Base-by-base conservation (phyloP, 2,888 invertebrate species). In the Resseliella maxima region DNA sequence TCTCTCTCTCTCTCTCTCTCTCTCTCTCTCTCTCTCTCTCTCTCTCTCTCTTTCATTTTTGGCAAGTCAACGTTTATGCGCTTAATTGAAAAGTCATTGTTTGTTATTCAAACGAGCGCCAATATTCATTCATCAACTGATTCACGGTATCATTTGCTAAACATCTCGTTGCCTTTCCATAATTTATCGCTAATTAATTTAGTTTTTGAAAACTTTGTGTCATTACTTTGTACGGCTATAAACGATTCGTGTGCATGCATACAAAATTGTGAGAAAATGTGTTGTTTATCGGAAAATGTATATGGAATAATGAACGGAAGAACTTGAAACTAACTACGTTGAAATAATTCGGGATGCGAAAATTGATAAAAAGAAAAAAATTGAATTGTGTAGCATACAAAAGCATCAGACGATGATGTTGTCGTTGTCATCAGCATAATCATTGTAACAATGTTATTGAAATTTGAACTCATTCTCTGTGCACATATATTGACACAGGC, bases 121-220 rank as follows among this genome's bases (percentile, higher is more conserved):
- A 18, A 2, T 59, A 24, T 24, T 59, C 24, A 59, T 31, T 72
- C 15, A 31, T 72, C 72, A 15, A 72, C 31, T 72, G 46, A 35
- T 18, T 72, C 24, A 72, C 72, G 10, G 8, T 72, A 72, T 72
- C 72, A 72, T n/a, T 0, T 31, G n/a, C 15, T 31, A 31, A 31
- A 31, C 35, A 72, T 31, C 72, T 72, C 10, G 31, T 15, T 72
- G 72, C 72, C 15, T 31, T n/a, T n/a, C 18, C 31, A 35, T 72
- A 72, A 72, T 72, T 72, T 31, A 72, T 72, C 72, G 72, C 72
- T 72, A 27, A 72, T 72, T 72, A 72, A 72, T 72, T 72, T 72
- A 31, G 31, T 72, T 72, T 31, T 12, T 15, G 15, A 3, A 72
- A n/a, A n/a, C n/a, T 3, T 27, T 35, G 31, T 72, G 59, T 59